Evolutionary conservation across 2,797 vertebrate genomes (phyloP), one percentile per base, ranked within the genome.

Genomic region (Muscicapa comitata): DNA sequence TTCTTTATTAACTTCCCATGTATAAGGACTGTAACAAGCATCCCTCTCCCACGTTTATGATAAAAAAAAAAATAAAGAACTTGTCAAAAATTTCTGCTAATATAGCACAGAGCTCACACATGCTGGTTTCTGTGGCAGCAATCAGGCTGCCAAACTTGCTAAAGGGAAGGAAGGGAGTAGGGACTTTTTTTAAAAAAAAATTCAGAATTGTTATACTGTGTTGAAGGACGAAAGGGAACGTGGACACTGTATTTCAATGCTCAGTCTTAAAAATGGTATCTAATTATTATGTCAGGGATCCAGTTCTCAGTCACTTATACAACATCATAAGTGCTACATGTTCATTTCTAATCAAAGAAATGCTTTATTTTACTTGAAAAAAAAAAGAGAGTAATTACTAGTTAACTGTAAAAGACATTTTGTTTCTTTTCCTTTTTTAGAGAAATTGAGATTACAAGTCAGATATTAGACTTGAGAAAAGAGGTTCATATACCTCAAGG

Each of bases 341-440:
- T 66, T 86, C 50, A 35, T 77, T 92, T 94, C 73, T 72, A 91
- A 90, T 85, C n/a, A 63, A 92, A 88, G 28, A 80, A 72, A 45
- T 26, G 17, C 37, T 50, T 84, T 43, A 57, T 75, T 96, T 94
- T 66, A 40, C 37, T 54, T 14, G 38, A 33, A 28, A 18, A 66
- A 18, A 66, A 75, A 74, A 78, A 35, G 35, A 29, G n/a, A 40
- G 1, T 29, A 57, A 33, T 66, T 72, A 26, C 13, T 73, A 38
- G 17, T 87, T 80, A 91, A 65, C 48, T 13, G 17, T 54, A 79
- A 86, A 91, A 45, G 61, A 33, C 24, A 17, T 54, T 71, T n/a
- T 8, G 2, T 35, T 87, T 65, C 31, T 86, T 80, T 83, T 66
- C 9, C 11, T 90, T 91, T 86, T 54, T 67, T 63, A 62, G 48